Base-by-base conservation (phyloP, 1,140 invertebrate genomes). In the Pinna nobilis region DNA sequence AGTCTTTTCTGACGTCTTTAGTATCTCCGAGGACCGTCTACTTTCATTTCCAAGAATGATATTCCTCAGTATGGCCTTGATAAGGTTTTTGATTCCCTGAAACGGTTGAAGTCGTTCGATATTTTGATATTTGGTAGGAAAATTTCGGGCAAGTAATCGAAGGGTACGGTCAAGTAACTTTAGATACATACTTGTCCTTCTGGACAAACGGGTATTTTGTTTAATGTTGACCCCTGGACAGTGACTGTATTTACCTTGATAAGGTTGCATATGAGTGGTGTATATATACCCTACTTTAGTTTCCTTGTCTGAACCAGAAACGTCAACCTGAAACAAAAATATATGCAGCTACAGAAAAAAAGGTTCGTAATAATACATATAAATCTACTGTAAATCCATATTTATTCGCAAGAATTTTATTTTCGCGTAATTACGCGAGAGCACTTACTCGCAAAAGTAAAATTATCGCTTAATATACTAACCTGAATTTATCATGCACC, bases 231-330 rank as follows among this genome's bases (percentile, higher is more conserved):
- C n/a, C n/a, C n/a, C n/a, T n/a, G n/a, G n/a, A n/a, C n/a, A n/a
- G n/a, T n/a, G n/a, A n/a, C n/a, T n/a, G n/a, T n/a, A n/a, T n/a
- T 70, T 79, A 84, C 88, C 88, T 84, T 89, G 84, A 66, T 86
- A 89, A 41, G 87, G 81, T 63, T 89, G 88, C 47, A 88, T 69
- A 57, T 89, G 88, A 49, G 87, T 85, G 61, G 80, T 84, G 53
- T 83, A 82, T 23, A 90, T 76, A 66, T 87, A 89, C 5, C 87
- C 88, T 49, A 89, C 85, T 9, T 78, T 77, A 25, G 70, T 70
- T 13, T 63, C 53, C 11, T 47, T 41, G 20, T 66, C 55, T 20
- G 70, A 41, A 41, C 57, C 59, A 15, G 65, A 73, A 41, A 83
- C 60, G 18, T 60, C 25, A 18, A 82, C 77, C 83, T 85, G 67